Base-by-base conservation (phyloP, 2,797 vertebrate genomes). In the Enteromius treurensis region DNA sequence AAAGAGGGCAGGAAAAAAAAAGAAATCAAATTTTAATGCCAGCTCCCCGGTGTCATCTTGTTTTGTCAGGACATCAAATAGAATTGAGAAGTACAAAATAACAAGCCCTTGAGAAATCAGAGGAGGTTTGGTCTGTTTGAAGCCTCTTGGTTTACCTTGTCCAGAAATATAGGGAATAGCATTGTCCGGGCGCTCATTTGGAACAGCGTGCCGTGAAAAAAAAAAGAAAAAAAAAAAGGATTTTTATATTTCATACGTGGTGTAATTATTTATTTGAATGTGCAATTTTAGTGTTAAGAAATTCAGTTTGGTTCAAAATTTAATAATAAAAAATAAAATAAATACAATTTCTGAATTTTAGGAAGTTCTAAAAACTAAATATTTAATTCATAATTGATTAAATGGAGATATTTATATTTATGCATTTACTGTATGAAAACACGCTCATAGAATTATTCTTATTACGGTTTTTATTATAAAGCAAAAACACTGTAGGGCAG, bases 61-160 rank as follows among this genome's bases (percentile, higher is more conserved):
- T 97, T 97, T 97, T 97, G 95, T 95, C 93, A 95, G 94, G 95
- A 96, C 96, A 97, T 98, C 96, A 98, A 98, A 98, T 96, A 94
- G 96, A 98, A 98, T 97, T 91, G 91, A 94, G 93, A 96, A 97
- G 95, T 95, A 94, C 95, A 96, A 95, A 96, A 96, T 93, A 96
- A 96, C 90, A 96, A 96, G 94, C 95, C 95, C 95, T 91, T 91
- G 95, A 97, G 96, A 97, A 97, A 97, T 96, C 95, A 96, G 92
- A 89, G 93, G 93, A 93, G 91, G 91, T 92, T 40, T 92, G 93
- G 77, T 94, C 95, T 93, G 88, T 97, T 95, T 97, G 96, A 97
- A 95, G 96, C 94, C 95, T 94, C 74, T 47, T 49, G 67, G 95
- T 96, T 96, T 95, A 96, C 95, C 95, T 96, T 93, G 94, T 96